A percentile compares a stretch with the other conserved stretches of the same genome.
Conservation (phyloP, 2,888 invertebrate species). For the Agriopis aurantiaria region DNA sequence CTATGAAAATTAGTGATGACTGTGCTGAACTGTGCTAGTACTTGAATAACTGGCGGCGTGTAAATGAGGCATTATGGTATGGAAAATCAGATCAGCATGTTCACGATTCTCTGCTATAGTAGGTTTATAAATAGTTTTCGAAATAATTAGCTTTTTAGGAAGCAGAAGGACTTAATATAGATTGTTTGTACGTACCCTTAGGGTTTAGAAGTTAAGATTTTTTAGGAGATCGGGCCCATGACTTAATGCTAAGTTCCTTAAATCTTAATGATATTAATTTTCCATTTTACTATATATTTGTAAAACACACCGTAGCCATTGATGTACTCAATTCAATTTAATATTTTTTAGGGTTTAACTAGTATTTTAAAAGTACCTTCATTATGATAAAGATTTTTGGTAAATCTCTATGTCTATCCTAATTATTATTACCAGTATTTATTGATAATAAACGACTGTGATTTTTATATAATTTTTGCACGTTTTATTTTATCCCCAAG, state of each 20-base stretch:
- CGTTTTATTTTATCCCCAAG: constrained; percentile 30
- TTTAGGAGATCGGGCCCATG: constrained; percentile 84
- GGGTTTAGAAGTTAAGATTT: constrained; percentile 73
- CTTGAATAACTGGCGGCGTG: constrained; percentile 21
- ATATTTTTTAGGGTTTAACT: constrained; percentile 70
- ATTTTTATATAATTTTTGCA: constrained; percentile 73
- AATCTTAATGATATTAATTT: constrained; percentile 51
- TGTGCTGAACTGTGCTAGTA: no score
- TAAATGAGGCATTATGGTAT: constrained; percentile 27
- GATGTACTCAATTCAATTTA: constrained; percentile 65
- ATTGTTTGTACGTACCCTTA: constrained; percentile 77
- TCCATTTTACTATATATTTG: constrained; percentile 46
- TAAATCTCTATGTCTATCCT: constrained; percentile 83
- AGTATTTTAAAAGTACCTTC: constrained; percentile 70
- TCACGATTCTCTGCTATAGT: constrained; percentile 56
- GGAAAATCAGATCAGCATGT: constrained; percentile 50
- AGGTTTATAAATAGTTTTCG: constrained; percentile 71
- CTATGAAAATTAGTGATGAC: no score
- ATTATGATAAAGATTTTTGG: constrained; percentile 79
- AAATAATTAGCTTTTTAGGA: constrained; percentile 80
- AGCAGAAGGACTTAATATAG: constrained; percentile 68
- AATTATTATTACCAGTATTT: constrained; percentile 77
- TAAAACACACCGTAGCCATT: constrained; percentile 48
- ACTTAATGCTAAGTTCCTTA: constrained; percentile 82
- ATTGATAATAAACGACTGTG: constrained; percentile 83